phyloP scores from a whole-genome alignment of 2,888 invertebrate genomes.

The Coenonympha arcania region DNA sequence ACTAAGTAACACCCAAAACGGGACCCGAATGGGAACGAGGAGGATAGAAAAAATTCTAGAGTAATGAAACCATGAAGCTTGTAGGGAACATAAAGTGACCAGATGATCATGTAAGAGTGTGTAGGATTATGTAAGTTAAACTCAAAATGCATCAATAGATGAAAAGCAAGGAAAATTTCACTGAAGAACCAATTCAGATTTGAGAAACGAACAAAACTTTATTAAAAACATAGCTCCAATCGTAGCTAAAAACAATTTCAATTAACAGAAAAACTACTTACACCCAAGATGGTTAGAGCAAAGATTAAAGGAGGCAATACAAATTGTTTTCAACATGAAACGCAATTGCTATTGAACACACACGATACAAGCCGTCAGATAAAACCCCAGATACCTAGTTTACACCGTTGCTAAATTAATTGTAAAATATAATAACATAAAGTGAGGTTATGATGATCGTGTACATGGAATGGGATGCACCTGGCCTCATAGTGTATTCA shows the following conservation, averaged over 20 bases:
- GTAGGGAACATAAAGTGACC: too few relatives aligned
- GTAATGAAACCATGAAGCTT: too few relatives aligned
- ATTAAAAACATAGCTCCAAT: background rate
- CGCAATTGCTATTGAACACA: conserved; percentile 2
- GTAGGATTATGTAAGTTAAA: too few relatives aligned
- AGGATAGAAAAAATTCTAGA: too few relatives aligned
- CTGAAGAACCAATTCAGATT: too few relatives aligned
- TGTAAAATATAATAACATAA: conserved; percentile 20
- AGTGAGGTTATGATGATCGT: conserved; percentile 19
- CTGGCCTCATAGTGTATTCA: conserved; percentile 3
- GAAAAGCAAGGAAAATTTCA: too few relatives aligned
- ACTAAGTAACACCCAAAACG: too few relatives aligned
- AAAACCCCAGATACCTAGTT: conserved; percentile 18
- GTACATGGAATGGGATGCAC: conserved; percentile 26
- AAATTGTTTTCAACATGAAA: conserved; percentile 4
- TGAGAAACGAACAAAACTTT: too few relatives aligned
- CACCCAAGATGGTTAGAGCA: background rate
- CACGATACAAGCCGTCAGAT: conserved; percentile 14
- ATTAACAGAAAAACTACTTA: background rate
- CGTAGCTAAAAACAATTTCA: background rate
- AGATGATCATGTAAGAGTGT: too few relatives aligned
- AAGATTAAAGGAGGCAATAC: background rate
- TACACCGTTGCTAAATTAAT: conserved; percentile 21
- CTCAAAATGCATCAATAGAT: too few relatives aligned
- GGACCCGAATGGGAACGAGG: too few relatives aligned